Conservation (phyloP, 2,888 invertebrate species). For the Tiphia femorata region DNA sequence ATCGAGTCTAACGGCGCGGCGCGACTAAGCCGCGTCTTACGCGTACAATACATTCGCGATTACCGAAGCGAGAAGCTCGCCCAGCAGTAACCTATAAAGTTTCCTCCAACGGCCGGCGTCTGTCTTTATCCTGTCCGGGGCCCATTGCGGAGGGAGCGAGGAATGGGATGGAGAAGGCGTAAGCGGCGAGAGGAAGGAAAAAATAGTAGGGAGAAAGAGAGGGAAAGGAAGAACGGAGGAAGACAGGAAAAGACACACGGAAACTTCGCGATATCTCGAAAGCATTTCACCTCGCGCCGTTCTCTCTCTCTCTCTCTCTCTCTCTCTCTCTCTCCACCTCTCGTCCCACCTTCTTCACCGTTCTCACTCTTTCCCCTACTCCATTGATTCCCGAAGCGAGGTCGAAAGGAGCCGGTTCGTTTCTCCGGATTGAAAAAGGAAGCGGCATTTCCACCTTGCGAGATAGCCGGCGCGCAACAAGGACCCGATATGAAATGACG, state of each 20-base stretch:
- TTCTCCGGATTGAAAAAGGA: not conserved
- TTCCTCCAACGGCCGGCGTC: no score
- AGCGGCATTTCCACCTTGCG: conserved; percentile 26
- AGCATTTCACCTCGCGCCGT: not conserved
- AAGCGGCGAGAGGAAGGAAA: no score
- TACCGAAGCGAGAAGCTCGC: not conserved
- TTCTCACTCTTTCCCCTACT: not conserved
- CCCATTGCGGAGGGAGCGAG: not conserved
- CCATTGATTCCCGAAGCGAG: no score
- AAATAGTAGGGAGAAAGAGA: not conserved
- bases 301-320: not conserved
- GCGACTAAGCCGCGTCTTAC: not conserved
- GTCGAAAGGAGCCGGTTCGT: conserved; percentile 4
- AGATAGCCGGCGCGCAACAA: conserved; percentile 28
- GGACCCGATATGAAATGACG: conserved; percentile 37
- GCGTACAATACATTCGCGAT: not conserved
- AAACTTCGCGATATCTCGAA: conserved; percentile 5
- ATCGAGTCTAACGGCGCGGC: not conserved
- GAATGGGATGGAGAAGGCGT: not conserved
- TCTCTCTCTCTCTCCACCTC: not conserved
- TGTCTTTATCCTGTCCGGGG: no score
- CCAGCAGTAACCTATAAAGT: not conserved
- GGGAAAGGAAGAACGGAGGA: not conserved
- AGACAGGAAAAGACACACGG: not conserved
- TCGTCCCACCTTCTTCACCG: not conserved